Evolutionary conservation across 1,140 invertebrate genomes (phyloP), one percentile per base, ranked within the genome.

Genomic region (Linepithema humile): DNA sequence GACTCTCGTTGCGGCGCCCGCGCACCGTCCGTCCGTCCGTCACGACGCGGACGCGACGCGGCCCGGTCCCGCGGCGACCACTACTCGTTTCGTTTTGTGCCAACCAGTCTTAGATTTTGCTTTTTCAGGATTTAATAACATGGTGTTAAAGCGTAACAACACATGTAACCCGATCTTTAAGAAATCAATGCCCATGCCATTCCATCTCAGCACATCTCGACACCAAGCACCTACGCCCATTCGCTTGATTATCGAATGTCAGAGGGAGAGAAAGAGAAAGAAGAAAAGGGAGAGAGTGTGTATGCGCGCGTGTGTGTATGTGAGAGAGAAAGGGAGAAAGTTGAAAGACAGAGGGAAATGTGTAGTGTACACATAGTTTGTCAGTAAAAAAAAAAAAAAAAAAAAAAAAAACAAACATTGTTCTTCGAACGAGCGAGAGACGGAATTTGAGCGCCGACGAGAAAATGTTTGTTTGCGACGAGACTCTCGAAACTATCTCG

Each of bases 41-140:
- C n/a, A 2, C 35, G 69, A 17, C 75, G 62, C 50, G 62, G n/a
- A 38, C 75, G 75, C 48, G 65, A 45, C 65, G 72, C 70, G 60
- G 65, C 57, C n/a, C 48, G 10, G 57, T 23, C 62, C 80, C 74
- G 83, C 72, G 48, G 38, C 82, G 70, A 88, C 87, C 55, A 91
- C 90, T 88, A 91, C 89, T 90, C 91, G 88, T 93, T 93, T 93
- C 91, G 89, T 93, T 93, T 92, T 93, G 93, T 93, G 93, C 93
- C 93, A 93, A 93, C 90, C 91, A 92, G 86, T 88, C 77, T 84
- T 87, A 88, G 85, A 88, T 72, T 88, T 88, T 88, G 82, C 86
- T 88, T 88, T 88, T 38, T 74, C 78, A 60, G 48, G 7, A 69
- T 69, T 55, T 69, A 35, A 35, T 35, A 55, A 78, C 62, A 48